Evolutionary conservation across 2,797 vertebrate species (phyloP).

Genomic region (Decapterus maruadsi): DNA sequence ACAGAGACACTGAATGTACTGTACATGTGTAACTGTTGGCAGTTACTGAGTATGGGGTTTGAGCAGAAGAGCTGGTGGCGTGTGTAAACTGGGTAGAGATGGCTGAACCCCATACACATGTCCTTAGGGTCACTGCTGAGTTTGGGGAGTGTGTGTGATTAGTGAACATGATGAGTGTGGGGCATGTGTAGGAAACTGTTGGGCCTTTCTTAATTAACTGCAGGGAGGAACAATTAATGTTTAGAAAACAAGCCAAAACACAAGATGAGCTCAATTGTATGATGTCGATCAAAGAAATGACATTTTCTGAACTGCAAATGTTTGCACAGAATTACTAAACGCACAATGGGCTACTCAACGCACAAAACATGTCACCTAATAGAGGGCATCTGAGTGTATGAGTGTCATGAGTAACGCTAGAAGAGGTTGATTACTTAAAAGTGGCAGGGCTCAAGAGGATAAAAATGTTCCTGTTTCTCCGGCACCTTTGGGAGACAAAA

Average conservation of each 20-base stretch:
- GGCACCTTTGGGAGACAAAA: slow-evolving; percentile 72
- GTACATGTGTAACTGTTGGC: no score
- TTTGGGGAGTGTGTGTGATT: slow-evolving; percentile 69
- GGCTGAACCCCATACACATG: slow-evolving; percentile 55
- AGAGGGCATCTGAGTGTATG: slow-evolving; percentile 46
- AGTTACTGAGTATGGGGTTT: slow-evolving; percentile 1
- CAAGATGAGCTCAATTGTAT: slow-evolving; percentile 65
- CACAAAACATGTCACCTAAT: slow-evolving; percentile 27
- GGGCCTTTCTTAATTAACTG: slow-evolving; percentile 77
- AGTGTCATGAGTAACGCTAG: slow-evolving; percentile 70
- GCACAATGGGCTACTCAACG: slow-evolving; percentile 30
- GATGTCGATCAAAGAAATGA: slow-evolving; percentile 60
- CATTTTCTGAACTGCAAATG: slow-evolving; percentile 35
- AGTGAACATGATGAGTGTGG: slow-evolving; percentile 69
- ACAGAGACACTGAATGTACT: background rate
- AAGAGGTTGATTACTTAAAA: slow-evolving; percentile 83
- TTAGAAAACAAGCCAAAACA: slow-evolving; percentile 69
- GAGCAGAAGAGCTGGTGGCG: slow-evolving; percentile 12
- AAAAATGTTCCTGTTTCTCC: slow-evolving; percentile 66
- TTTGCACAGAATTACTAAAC: slow-evolving; percentile 50
- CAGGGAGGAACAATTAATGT: slow-evolving; percentile 71
- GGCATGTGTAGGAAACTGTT: slow-evolving; percentile 73
- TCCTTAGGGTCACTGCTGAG: slow-evolving; percentile 72
- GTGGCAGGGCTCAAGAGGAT: slow-evolving; percentile 79
- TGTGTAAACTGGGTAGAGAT: slow-evolving; percentile 39